These are phyloP conservation scores for Hemibagrus guttatus DNA, from an alignment of 2,797 vertebrate species.

Conservation along the genomic window DNA sequence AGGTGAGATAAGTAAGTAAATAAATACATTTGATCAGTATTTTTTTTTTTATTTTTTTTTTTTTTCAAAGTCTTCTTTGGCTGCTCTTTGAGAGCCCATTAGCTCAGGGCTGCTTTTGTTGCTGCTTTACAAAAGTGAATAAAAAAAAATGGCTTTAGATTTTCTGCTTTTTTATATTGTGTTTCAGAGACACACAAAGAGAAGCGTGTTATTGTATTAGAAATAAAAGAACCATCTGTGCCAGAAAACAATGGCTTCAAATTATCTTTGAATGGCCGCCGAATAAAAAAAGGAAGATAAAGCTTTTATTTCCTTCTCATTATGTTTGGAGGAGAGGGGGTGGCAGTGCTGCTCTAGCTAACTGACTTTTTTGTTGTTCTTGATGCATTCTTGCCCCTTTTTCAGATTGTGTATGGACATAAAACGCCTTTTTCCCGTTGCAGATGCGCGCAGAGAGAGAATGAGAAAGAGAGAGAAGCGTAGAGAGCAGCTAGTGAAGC, in stretches of 20 bases:
- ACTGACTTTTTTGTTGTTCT: constrained; percentile 99
- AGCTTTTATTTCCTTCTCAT: constrained; percentile 93
- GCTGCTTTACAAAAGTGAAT: constrained; percentile 99
- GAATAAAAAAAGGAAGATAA: constrained; percentile 99
- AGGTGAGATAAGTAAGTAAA: background rate
- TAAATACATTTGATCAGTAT: background rate
- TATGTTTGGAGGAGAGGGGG: constrained; percentile 91
- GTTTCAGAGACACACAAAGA: constrained; percentile 87
- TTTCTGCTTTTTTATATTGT: constrained; percentile 96
- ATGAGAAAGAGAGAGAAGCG: constrained; percentile 11
- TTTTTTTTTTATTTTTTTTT: constrained; percentile 50
- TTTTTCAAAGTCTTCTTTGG: constrained; percentile 94
- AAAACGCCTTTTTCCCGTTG: constrained; percentile 81
- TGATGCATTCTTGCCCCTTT: constrained; percentile 91
- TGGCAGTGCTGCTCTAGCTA: constrained; percentile 87
- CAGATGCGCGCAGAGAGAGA: constrained; percentile 40
- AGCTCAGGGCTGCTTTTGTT: constrained; percentile 99
- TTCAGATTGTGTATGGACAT: constrained; percentile 93
- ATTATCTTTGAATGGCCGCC: constrained; percentile 99
- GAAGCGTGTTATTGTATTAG: constrained; percentile 99
- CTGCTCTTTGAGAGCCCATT: constrained; percentile 97
- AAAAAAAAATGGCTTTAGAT: constrained; percentile 99
- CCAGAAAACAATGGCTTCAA: constrained; percentile 99
- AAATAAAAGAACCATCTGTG: constrained; percentile 99
- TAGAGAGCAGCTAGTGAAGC: background rate